A percentile compares a stretch with the other conserved stretches of the same genome.
Conservation (phyloP, 2,797 vertebrate species). For the Mastacembelus armatus region DNA sequence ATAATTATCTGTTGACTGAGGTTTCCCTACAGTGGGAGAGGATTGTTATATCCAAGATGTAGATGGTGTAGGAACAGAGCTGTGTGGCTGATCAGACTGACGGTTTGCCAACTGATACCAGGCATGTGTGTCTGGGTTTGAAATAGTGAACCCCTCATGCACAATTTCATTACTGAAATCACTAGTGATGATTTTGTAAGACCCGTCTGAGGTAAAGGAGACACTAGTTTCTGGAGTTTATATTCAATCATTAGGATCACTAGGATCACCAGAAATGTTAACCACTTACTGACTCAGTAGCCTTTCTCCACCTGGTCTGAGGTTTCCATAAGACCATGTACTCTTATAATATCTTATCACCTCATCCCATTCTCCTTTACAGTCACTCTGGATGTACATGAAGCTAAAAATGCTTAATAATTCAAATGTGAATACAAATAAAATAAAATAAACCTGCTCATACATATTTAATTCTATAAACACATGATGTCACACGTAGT, state of each 20-base stretch:
- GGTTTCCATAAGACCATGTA: not conserved
- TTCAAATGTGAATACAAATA: not conserved
- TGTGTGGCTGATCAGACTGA: conserved; percentile 38
- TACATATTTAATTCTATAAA: conserved; percentile 55
- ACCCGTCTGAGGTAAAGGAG: not conserved
- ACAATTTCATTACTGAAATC: not conserved
- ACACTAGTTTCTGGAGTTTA: not conserved
- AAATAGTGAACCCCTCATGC: conserved; percentile 1
- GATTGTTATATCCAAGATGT: not conserved
- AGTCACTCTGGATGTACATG: not conserved
- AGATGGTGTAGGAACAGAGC: conserved; percentile 9
- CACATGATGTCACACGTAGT: conserved; percentile 50
- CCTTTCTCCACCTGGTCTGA: not conserved
- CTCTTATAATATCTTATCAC: not conserved
- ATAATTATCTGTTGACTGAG: conserved; percentile 60
- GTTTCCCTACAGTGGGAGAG: conserved; percentile 22
- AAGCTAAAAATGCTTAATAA: not conserved
- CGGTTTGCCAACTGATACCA: conserved; percentile 27
- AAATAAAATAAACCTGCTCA: not conserved
- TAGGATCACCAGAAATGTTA: not conserved
- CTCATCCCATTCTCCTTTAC: not conserved
- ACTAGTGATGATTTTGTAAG: not conserved
- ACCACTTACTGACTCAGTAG: not conserved
- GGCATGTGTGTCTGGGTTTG: conserved; percentile 12
- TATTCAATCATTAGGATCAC: too few species aligned